Percentiles rank a stretch among this genome's conserved stretches.
Conservation (phyloP, 1,140 invertebrate species). For the Leptinotarsa undecemlineata region DNA sequence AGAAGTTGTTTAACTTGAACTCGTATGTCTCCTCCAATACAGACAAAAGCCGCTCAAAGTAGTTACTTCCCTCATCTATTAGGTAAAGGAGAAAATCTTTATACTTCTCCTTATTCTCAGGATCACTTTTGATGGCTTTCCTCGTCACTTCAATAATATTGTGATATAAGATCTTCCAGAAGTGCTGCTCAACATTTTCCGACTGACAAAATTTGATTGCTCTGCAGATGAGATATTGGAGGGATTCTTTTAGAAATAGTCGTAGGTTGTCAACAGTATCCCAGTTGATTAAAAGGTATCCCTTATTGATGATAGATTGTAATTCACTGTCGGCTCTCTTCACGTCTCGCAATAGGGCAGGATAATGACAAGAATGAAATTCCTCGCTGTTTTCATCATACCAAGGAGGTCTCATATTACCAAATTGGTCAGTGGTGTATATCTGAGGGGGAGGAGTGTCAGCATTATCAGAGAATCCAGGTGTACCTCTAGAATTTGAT, state of each 20-base stretch:
- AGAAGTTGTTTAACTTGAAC: constrained; percentile 71
- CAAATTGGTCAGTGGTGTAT: constrained; percentile 58
- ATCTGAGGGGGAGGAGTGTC: constrained; percentile 43
- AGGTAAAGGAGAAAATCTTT: constrained; percentile 72
- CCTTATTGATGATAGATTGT: constrained; percentile 59
- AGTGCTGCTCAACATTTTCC: constrained; percentile 86
- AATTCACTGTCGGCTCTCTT: constrained; percentile 62
- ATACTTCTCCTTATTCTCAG: constrained; percentile 62
- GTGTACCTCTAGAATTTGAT: constrained; percentile 54
- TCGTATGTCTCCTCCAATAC: constrained; percentile 74
- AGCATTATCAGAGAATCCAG: constrained; percentile 47
- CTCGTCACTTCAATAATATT: constrained; percentile 85
- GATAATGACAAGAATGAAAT: constrained; percentile 59
- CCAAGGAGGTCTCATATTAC: constrained; percentile 59
- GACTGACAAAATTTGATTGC: constrained; percentile 87
- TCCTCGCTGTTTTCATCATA: constrained; percentile 61
- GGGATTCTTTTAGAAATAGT: constrained; percentile 69
- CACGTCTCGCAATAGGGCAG: constrained; percentile 61
- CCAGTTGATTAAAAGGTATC: constrained; percentile 57
- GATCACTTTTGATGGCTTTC: constrained; percentile 60
- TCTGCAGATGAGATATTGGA: constrained; percentile 73
- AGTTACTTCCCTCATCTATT: constrained; percentile 79
- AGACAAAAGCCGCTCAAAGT: constrained; percentile 77
- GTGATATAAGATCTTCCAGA: constrained; percentile 92
- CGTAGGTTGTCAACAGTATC: constrained; percentile 59